Conservation (phyloP, 2,888 invertebrate species). For the Aphodius sticticus region DNA sequence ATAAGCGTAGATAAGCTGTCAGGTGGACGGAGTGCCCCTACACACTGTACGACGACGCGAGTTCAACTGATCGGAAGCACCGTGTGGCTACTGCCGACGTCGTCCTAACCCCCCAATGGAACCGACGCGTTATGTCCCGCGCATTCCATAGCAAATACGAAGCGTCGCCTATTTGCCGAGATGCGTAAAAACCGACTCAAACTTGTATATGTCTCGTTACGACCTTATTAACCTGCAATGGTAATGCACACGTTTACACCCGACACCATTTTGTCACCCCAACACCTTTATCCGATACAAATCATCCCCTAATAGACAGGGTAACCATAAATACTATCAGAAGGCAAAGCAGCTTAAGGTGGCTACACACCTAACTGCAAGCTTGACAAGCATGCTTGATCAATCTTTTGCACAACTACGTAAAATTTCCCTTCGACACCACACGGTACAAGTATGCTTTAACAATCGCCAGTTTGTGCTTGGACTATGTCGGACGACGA, state of each 20-base stretch:
- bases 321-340: constrained; percentile 24
- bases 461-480: too few species aligned
- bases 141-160: neutral
- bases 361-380: too few species aligned
- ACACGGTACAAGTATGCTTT: too few species aligned
- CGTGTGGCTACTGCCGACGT: neutral
- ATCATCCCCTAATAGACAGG: neutral
- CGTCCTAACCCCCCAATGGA: neutral
- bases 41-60: neutral
- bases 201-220: constrained; percentile 48
- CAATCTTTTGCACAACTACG: too few species aligned
- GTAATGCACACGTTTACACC: too few species aligned
- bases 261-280: too few species aligned
- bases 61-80: neutral
- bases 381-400: too few species aligned
- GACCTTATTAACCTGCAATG: constrained; percentile 48
- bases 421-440: too few species aligned
- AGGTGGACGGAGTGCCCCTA: neutral
- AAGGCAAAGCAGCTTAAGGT: too few species aligned
- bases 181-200: constrained; percentile 42
- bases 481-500: too few species aligned
- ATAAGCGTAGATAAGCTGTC: neutral
- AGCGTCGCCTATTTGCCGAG: neutral
- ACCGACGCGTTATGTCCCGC: neutral
- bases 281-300: too few species aligned